Base-by-base conservation (phyloP, 1,140 invertebrate genomes). In the Ditylenchus dipsaci region DNA sequence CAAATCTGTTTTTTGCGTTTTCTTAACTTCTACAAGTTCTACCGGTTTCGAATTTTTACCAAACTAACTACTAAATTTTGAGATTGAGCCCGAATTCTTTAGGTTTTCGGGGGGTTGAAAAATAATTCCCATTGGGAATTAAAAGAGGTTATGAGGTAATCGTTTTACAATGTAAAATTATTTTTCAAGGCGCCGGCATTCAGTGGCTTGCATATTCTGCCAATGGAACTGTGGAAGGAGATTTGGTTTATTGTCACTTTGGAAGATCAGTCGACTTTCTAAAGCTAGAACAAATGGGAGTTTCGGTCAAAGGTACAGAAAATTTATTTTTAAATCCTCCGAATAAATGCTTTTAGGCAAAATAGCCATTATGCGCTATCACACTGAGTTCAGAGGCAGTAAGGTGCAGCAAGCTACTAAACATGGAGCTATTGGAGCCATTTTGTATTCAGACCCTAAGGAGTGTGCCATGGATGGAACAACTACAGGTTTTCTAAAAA, bases 191-290 rank as follows among this genome's bases (percentile, higher is more conserved):
- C 26, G 76, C 80, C 38, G 74, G 66, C 26, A 72, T 82, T 56
- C 79, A 82, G 67, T 81, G 79, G 79, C 45, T 81, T n/a, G 79
- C 79, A 1, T 81, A 79, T 66, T 60, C 73, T 11, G 72, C 63
- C 7, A 58, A 71, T 47, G 79, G 79, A 17, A 66, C 30, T 13
- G 77, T 76, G 0, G 63, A 72, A 61, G 79, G 78, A 11, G 78
- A 81, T 15, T 29, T 74, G 1, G 80, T 81, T 15, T 80, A 80
- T 63, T 64, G 63, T 38, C 74, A 81, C 53, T 69, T 74, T 42
- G 79, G 79, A 1, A 67, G 47, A 1, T n/a, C 61, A n/a, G 63
- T 71, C 43, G 79, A 81, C 67, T 80, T 82, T 64, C 68, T 75
- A 23, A 19, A 60, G 3, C 62, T 81, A 11, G 60, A 74, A 49